Evolutionary conservation across 1,140 invertebrate genomes (phyloP), one percentile per base, ranked within the genome.

Genomic region (Leptonema lineaticorne): DNA sequence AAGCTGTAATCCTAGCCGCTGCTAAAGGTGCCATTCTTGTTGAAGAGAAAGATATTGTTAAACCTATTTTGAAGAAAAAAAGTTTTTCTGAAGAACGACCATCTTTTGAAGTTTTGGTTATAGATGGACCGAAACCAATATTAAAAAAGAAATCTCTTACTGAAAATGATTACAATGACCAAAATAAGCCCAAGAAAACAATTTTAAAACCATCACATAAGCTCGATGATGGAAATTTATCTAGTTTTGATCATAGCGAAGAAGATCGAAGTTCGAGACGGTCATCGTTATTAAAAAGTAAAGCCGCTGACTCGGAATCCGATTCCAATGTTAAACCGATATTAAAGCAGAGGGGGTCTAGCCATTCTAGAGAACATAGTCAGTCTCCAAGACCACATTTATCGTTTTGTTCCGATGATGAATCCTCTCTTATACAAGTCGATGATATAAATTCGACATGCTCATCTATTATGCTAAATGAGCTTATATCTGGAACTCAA

Each of bases 61-160:
- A 88, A 71, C 92, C 92, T 1, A 94, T 94, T 68, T 77, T 93
- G 3, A 93, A 93, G 76, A 92, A 92, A 77, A 90, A 90, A 82
- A 83, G 89, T 84, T 82, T 86, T 78, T 77, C 84, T 14, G 85
- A 86, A 74, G 84, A 86, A 71, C 74, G 81, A 62, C 80, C 82
- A 1, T 76, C 76, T 69, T 77, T 73, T 3, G 82, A 83, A 59
- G 75, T 77, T 69, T 63, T 76, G 20, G 67, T 74, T 30, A 73
- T 74, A 4, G 84, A 87, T 50, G 84, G 82, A 30, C 88, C 89
- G 0, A 89, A 85, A 76, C 91, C 92, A 0, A 94, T 93, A 75
- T 75, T 94, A 7, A 94, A 94, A 75, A 94, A 94, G 76, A 93
- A 92, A 75, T 89, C 89, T 0, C 91, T 88, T 57, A 87, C 87